Evolutionary conservation across 2,113 vertebrate genomes (phyloP).

Genomic region (Acrocephalus arundinaceus): DNA sequence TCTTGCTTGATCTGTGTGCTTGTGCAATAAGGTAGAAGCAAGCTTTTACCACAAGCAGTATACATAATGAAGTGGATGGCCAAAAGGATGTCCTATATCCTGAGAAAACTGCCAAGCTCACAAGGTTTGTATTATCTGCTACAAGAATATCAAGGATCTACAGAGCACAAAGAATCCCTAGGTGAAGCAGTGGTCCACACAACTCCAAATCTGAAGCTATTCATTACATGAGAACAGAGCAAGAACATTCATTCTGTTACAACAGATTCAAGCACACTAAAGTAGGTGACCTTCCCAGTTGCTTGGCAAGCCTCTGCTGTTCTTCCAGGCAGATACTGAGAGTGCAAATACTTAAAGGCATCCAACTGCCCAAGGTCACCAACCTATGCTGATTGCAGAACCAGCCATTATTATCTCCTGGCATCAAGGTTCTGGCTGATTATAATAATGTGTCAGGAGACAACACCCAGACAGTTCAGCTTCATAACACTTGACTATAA

Average conservation of each 20-base stretch:
- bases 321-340: not conserved
- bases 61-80: not conserved
- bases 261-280: not conserved
- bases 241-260: not conserved
- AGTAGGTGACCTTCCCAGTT: not conserved
- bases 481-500: not conserved
- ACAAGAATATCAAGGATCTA: not conserved
- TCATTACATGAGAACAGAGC: not conserved
- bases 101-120: not conserved
- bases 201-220: not conserved
- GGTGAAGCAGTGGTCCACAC: not conserved
- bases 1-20: not conserved
- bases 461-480: constrained; percentile 25
- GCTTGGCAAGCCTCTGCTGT: not conserved
- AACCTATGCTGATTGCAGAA: not conserved
- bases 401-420: constrained; percentile 1
- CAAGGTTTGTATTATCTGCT: not conserved
- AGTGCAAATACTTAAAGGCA: not conserved
- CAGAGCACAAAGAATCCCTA: not conserved
- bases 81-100: not conserved
- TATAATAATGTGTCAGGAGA: not conserved
- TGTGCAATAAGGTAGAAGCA: not conserved
- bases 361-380: not conserved
- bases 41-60: not conserved
- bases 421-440: not conserved